Evolutionary conservation across 2,888 invertebrate genomes (phyloP).

Genomic region (Cylloceria caligata): DNA sequence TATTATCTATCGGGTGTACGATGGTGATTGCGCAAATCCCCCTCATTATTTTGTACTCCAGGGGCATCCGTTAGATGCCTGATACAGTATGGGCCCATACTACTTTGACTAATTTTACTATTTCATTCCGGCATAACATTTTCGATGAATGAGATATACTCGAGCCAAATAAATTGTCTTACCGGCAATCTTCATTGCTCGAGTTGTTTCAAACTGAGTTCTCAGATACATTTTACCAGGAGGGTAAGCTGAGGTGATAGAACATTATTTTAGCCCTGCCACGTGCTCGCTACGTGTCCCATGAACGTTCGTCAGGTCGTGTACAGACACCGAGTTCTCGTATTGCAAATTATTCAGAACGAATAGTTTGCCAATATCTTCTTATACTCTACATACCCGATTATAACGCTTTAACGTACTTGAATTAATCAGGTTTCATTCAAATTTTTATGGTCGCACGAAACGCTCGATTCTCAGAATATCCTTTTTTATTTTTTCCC

Average conservation of each 20-base stretch:
- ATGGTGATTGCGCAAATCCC: slow-evolving; percentile 30
- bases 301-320: background rate
- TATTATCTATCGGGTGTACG: background rate
- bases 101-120: slow-evolving; percentile 22
- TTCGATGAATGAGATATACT: background rate
- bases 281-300: background rate
- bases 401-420: slow-evolving; percentile 9
- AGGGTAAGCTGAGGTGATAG: background rate
- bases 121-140: background rate
- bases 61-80: slow-evolving; percentile 8
- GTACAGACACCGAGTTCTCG: background rate
- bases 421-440: slow-evolving; percentile 19
- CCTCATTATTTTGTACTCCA: slow-evolving; percentile 22
- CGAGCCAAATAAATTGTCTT: slow-evolving; percentile 23
- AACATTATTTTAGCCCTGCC: slow-evolving; percentile 7
- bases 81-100: slow-evolving; percentile 26
- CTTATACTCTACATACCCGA: background rate
- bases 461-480: slow-evolving; percentile 4
- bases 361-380: background rate
- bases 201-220: slow-evolving; percentile 16
- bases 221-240: background rate
- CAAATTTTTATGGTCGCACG: slow-evolving; percentile 29
- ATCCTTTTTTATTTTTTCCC: background rate
- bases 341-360: background rate
- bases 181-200: slow-evolving; percentile 1